Base-by-base conservation (phyloP, 2,113 vertebrate species). In the Forbesichthys agassizii region DNA sequence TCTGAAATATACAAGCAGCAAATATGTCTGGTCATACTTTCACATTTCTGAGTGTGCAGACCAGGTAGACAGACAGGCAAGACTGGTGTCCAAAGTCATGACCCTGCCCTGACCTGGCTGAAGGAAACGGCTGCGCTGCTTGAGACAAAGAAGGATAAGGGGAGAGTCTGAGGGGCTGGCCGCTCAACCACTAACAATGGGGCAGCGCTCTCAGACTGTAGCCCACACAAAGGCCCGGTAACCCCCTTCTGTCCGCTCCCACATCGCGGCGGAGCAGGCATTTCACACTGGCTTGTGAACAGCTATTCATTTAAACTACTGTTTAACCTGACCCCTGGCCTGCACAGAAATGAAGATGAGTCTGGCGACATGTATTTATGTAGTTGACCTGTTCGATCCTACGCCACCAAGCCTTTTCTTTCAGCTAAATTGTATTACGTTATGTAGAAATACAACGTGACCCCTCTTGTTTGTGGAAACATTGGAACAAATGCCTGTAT, bases 261-360 rank as follows among this genome's bases (percentile, higher is more conserved):
- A 91, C 87, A 87, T 90, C 85, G 88, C 82, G 91, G 90, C 85
- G 87, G 89, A 90, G 75, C 88, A 83, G 91, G 92, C 86, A 93
- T 94, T 93, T 94, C 92, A 93, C 93, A 93, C 92, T 61, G 79
- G 62, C 72, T 84, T 88, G 92, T 86, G 90, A 93, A 93, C 90
- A 90, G 86, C 88, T 88, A 91, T 93, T 93, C 91, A 92, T 80
- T 90, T 89, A 90, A 91, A 93, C 92, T 91, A 92, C 92, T 94
- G 92, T 94, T 93, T 92, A 93, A 93, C 91, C 86, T 71, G 89
- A 90, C 88, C 90, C 75, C 81, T 84, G 79, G 82, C 82, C 85
- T 83, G 78, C 81, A 88, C 87, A 86, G 88, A 90, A 88, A 92
- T 74, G 75, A 72, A 78, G 76, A 87, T 74, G 77, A 77, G 68